Evolutionary conservation across 2,888 invertebrate genomes (phyloP), one percentile per base, ranked within the genome.

Genomic region (Leptogaster cylindrica): DNA sequence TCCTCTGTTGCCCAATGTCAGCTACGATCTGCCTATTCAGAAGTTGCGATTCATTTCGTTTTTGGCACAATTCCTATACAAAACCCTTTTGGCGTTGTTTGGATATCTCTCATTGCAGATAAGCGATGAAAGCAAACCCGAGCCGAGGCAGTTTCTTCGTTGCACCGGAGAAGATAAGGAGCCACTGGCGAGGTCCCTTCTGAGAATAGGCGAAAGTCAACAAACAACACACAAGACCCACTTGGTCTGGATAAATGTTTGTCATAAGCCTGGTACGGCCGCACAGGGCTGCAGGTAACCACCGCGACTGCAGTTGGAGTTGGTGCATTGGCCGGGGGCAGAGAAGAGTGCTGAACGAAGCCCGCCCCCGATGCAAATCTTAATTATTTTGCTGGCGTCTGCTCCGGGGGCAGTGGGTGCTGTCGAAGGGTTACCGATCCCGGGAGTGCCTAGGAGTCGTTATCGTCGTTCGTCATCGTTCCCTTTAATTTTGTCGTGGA

Each of bases 211-310:
- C 61, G 44, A 61, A 61, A 61, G 61, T 27, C 61, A 41, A 61
- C n/a, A n/a, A n/a, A n/a, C 44, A 44, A 61, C 44, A 61, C 41
- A 61, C 28, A 61, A 44, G 28, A 44, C 61, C n/a, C 61, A 61
- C 61, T 61, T 61, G 44, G n/a, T 27, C 44, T 61, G 44, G 28
- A 16, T 44, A 61, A 61, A 61, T 61, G 61, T 61, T 61, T 44
- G 41, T n/a, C n/a, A n/a, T n/a, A n/a, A 58, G 39, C 58, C 41
- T 39, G 44, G 51, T 12, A 28, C 51, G 12, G 14, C 6, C 14
- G 51, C 14, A 16, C 44, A n/a, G n/a, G n/a, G n/a, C n/a, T n/a
- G n/a, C n/a, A n/a, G n/a, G n/a, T n/a, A n/a, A n/a, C n/a, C n/a
- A n/a, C n/a, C 6, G 36, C 41, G 61, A 44, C 18, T 44, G 12